phyloP scores from a whole-genome alignment of 2,888 invertebrate species.

The Lycaena phlaeas region DNA sequence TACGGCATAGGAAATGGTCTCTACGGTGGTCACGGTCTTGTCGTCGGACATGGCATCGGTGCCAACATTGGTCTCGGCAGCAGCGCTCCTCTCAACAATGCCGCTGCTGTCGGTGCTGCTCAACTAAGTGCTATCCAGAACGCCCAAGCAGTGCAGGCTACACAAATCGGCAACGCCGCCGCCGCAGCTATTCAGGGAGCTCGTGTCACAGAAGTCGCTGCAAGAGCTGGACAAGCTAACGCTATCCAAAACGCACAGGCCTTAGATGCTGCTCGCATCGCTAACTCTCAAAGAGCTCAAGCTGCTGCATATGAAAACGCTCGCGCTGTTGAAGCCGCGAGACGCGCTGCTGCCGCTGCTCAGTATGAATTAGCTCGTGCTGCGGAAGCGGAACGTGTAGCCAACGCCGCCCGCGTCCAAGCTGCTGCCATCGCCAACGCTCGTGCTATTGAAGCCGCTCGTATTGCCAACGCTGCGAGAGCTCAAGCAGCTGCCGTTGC shows the following conservation, averaged over 20 bases:
- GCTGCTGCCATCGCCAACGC: slow-evolving; percentile 60
- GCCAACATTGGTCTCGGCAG: slow-evolving; percentile 16
- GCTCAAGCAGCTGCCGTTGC: slow-evolving; percentile 47
- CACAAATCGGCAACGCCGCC: slow-evolving; percentile 56
- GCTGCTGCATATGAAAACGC: slow-evolving; percentile 61
- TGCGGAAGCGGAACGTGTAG: slow-evolving; percentile 49
- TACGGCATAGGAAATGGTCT: slow-evolving; percentile 11
- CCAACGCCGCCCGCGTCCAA: slow-evolving; percentile 56
- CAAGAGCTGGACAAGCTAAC: slow-evolving; percentile 50
- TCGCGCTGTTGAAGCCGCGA: slow-evolving; percentile 53
- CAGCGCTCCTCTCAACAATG: slow-evolving; percentile 45
- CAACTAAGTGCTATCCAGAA: slow-evolving; percentile 62
- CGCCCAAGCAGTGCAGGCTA: slow-evolving; percentile 56
- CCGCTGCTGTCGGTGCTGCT: slow-evolving; percentile 54
- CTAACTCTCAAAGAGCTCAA: slow-evolving; percentile 57
- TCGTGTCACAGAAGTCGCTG: slow-evolving; percentile 53
- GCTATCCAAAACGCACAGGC: slow-evolving; percentile 61
- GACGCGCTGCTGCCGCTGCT: slow-evolving; percentile 46
- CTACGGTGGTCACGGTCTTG: slow-evolving; percentile 7
- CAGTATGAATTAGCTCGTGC: slow-evolving; percentile 43
- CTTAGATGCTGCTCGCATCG: slow-evolving; percentile 53
- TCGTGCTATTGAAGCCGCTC: slow-evolving; percentile 54
- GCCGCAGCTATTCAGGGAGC: slow-evolving; percentile 62
- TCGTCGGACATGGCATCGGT: slow-evolving; percentile 10
- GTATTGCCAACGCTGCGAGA: slow-evolving; percentile 51